Conservation (phyloP, 2,797 vertebrate genomes). For the Sebastes goodei region DNA sequence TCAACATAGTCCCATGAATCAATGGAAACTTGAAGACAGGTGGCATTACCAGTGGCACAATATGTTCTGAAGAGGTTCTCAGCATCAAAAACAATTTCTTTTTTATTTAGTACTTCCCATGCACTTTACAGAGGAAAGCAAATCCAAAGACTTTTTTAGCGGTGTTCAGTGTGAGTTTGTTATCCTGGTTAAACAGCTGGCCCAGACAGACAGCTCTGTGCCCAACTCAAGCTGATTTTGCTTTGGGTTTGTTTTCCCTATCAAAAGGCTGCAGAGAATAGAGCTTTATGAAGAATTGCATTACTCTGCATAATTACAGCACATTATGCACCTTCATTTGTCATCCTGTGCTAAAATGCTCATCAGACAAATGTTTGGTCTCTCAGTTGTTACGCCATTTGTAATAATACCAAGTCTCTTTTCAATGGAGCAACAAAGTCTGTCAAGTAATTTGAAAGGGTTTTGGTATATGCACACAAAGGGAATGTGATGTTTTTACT, state of each 20-base stretch:
- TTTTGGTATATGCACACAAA: neutral
- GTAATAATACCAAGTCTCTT: constrained; percentile 38
- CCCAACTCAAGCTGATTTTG: constrained; percentile 45
- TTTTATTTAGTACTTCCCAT: neutral
- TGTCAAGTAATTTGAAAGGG: constrained; percentile 27
- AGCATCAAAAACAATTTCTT: neutral
- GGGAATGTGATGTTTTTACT: neutral
- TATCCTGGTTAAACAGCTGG: constrained; percentile 61
- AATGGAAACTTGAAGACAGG: neutral
- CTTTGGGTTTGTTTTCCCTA: constrained; percentile 65
- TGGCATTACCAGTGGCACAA: neutral
- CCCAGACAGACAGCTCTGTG: constrained; percentile 49
- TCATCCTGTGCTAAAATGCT: constrained; percentile 60
- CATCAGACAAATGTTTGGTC: constrained; percentile 73
- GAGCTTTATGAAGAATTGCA: constrained; percentile 58
- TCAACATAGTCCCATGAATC: neutral
- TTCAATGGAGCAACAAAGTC: constrained; percentile 23
- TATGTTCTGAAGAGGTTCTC: neutral
- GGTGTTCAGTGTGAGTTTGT: constrained; percentile 33
- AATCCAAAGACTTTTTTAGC: constrained; percentile 3
- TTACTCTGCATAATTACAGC: constrained; percentile 75
- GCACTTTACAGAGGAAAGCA: neutral
- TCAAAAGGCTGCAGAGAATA: constrained; percentile 74
- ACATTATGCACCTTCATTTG: constrained; percentile 72
- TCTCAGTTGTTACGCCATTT: constrained; percentile 38